Base-by-base conservation (phyloP, 2,888 invertebrate genomes). In the Incurvaria masculella region DNA sequence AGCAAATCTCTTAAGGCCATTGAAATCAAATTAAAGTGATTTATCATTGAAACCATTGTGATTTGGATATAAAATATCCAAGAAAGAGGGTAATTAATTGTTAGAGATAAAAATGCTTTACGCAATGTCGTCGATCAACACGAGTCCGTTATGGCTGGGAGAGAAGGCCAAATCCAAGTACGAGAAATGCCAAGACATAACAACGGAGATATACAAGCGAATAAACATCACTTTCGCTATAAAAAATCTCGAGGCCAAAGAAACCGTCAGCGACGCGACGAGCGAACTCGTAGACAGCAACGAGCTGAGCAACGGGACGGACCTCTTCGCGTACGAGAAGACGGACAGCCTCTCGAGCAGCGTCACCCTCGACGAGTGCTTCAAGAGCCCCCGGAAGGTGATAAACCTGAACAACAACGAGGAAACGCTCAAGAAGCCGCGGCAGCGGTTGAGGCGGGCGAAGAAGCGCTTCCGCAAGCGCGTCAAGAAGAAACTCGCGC, bases 201-300 rank as follows among this genome's bases (percentile, higher is more conserved):
- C 76, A 1, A 76, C 76, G 48, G 78, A 78, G 53, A 78, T 78
- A 54, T 78, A 78, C 55, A 78, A 78, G 51, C 67, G 78, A 56
- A 78, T 78, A 51, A 68, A 78, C 57, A 72, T 78, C 50, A 78
- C 76, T 4, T 76, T 78, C 64, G 67, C 75, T 62, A 75, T 76
- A 11, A 78, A 76, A 54, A 70, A 75, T 54, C 55, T 73, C 40
- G 74, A 72, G 51, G 8, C 33, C 14, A 33, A 33, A 14, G 33
- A 33, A 8, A n/a, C 14, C 11, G 33, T n/a, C 14, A 33, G 33
- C 33, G 33, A 33, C 33, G 33, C 11, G 11, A 33, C 33, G 11
- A 78, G 78, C 47, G 74, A 72, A 47, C 66, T 64, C 52, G 69
- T 76, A 26, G 75, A 76, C 58, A 78, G 75, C 56, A 75, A 76